Conservation (phyloP, 2,888 invertebrate species). For the Agrypnus murinus region DNA sequence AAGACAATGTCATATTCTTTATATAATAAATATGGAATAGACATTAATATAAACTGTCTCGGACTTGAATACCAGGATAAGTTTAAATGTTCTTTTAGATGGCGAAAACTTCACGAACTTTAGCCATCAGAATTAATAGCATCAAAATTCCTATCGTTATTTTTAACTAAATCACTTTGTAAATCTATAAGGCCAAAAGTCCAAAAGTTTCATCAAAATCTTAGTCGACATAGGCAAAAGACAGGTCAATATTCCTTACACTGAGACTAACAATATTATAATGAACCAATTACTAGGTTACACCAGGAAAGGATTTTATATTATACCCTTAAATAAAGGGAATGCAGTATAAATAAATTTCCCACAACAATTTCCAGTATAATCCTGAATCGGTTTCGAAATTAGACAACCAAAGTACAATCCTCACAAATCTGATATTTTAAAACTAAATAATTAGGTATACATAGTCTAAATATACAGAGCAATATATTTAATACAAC, state of each 20-base stretch:
- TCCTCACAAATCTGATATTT: too few relatives aligned
- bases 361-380: not conserved
- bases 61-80: conserved; percentile 32
- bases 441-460: too few relatives aligned
- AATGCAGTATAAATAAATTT: not conserved
- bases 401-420: conserved; percentile 15
- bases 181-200: conserved; percentile 19
- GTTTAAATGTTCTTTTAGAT: too few relatives aligned
- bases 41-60: conserved; percentile 29
- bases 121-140: conserved; percentile 20
- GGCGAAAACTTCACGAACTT: too few relatives aligned
- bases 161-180: conserved; percentile 23
- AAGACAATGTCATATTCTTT: conserved; percentile 30
- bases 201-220: not conserved
- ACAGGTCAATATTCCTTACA: conserved; percentile 28
- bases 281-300: conserved; percentile 23
- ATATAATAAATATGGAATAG: conserved; percentile 39
- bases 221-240: conserved; percentile 17
- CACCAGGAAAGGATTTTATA: conserved; percentile 12
- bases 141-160: conserved; percentile 24
- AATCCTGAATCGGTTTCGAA: not conserved
- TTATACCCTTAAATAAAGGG: conserved; percentile 9
- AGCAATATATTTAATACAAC: conserved; percentile 30
- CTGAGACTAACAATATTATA: not conserved
- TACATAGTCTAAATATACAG: too few relatives aligned